These are phyloP conservation scores for Gymnogyps californianus DNA, from an alignment of 2,113 vertebrate genomes.

Conservation along the genomic window DNA sequence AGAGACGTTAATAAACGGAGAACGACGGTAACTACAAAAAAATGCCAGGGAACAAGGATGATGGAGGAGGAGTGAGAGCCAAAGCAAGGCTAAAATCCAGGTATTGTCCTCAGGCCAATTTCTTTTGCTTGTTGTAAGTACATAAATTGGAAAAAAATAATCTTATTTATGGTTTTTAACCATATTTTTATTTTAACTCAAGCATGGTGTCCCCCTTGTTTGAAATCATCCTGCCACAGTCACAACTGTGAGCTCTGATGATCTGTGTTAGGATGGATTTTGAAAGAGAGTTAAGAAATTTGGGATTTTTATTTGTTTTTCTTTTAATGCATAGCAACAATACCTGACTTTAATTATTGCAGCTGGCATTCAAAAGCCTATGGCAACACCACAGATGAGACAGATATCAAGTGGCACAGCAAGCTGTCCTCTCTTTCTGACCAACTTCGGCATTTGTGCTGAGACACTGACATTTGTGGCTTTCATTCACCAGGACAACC, in stretches of 20 bases:
- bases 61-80: not conserved
- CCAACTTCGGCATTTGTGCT: not conserved
- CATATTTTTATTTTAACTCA: not conserved
- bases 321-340: not conserved
- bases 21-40: not conserved
- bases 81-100: not conserved
- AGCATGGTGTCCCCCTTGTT: not conserved
- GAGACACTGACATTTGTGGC: not conserved
- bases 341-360: not conserved
- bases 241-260: not conserved
- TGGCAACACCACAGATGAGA: not conserved
- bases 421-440: conserved; percentile 23
- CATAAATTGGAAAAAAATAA: not conserved
- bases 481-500: not conserved
- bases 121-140: not conserved
- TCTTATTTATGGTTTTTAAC: not conserved
- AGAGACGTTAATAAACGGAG: not conserved
- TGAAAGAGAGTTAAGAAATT: not conserved
- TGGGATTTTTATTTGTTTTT: not conserved
- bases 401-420: conserved; percentile 14
- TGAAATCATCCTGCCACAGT: not conserved
- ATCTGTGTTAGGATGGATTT: not conserved
- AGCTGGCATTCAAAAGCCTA: not conserved
- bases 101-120: not conserved
- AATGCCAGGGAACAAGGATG: not conserved